Evolutionary conservation across 2,888 invertebrate species (phyloP).

Genomic region (Leucozona laternaria): DNA sequence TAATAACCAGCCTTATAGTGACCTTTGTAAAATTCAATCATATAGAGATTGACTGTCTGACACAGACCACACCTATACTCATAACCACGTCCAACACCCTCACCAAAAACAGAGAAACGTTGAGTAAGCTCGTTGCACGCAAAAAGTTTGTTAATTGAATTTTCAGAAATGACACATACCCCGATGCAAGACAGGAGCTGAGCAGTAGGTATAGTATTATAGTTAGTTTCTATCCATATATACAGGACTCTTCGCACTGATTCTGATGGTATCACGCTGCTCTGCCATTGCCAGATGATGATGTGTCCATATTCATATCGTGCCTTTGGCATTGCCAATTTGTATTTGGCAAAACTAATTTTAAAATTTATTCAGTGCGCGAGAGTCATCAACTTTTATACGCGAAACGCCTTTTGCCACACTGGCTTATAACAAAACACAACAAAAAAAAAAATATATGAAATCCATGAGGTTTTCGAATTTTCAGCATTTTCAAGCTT

Average conservation of each 20-base stretch:
- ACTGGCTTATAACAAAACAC: not conserved
- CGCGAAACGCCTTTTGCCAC: slow-evolving; percentile 8
- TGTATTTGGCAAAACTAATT: slow-evolving; percentile 45
- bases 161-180: slow-evolving; percentile 12
- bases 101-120: not conserved
- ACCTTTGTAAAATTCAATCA: slow-evolving; percentile 1
- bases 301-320: not conserved
- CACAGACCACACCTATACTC: not conserved
- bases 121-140: not conserved
- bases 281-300: slow-evolving; percentile 3
- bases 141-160: slow-evolving; percentile 36
- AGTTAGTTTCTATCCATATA: not conserved
- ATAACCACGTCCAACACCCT: too few relatives aligned
- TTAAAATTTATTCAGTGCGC: slow-evolving; percentile 51
- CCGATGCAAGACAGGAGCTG: not conserved
- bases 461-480: not conserved
- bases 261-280: too few relatives aligned
- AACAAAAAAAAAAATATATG: not conserved
- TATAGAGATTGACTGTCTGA: not conserved
- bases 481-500: not conserved
- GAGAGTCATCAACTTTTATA: slow-evolving; percentile 20
- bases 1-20: not conserved
- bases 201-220: too few relatives aligned
- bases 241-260: too few relatives aligned
- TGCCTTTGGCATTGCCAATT: slow-evolving; percentile 26